A percentile compares a stretch with the other conserved stretches of the same genome.
Evolutionary conservation across 2,113 vertebrate species (phyloP).

Genomic region (Puntigrus tetrazona): DNA sequence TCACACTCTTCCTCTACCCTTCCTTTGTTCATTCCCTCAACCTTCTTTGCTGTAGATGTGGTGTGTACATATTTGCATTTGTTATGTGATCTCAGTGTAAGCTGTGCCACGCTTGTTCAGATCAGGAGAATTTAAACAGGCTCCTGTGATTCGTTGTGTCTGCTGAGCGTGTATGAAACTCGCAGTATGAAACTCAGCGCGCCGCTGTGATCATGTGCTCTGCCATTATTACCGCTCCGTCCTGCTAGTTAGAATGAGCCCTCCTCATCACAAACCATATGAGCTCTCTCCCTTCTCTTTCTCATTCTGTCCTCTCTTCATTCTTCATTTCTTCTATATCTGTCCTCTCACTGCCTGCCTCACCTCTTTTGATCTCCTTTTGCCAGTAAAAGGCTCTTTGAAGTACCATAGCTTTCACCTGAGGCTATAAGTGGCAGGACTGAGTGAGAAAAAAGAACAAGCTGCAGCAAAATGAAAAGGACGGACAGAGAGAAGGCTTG

Average conservation of each 20-base stretch:
- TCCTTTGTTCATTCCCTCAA: not conserved
- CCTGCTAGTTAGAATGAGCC: not conserved
- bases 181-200: not conserved
- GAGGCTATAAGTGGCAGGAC: slow-evolving; percentile 53
- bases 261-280: not conserved
- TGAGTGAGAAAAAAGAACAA: slow-evolving; percentile 48
- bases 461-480: slow-evolving; percentile 25
- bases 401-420: slow-evolving; percentile 63
- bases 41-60: not conserved
- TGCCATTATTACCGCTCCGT: slow-evolving; percentile 4
- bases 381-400: slow-evolving; percentile 64
- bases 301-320: slow-evolving; percentile 7
- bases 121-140: slow-evolving; percentile 25
- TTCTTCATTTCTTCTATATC: slow-evolving; percentile 23
- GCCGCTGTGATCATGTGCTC: slow-evolving; percentile 18
- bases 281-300: slow-evolving; percentile 16
- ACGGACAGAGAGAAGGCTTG: slow-evolving; percentile 3
- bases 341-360: slow-evolving; percentile 31
- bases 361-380: slow-evolving; percentile 64
- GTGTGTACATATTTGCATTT: slow-evolving; percentile 12
- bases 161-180: not conserved
- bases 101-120: slow-evolving; percentile 12
- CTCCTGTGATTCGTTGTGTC: slow-evolving; percentile 7
- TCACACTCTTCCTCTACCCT: not conserved
- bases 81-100: slow-evolving; percentile 11